Evolutionary conservation across 2,113 vertebrate genomes (phyloP), one percentile per base, ranked within the genome.

Genomic region (Petroica traversi): DNA sequence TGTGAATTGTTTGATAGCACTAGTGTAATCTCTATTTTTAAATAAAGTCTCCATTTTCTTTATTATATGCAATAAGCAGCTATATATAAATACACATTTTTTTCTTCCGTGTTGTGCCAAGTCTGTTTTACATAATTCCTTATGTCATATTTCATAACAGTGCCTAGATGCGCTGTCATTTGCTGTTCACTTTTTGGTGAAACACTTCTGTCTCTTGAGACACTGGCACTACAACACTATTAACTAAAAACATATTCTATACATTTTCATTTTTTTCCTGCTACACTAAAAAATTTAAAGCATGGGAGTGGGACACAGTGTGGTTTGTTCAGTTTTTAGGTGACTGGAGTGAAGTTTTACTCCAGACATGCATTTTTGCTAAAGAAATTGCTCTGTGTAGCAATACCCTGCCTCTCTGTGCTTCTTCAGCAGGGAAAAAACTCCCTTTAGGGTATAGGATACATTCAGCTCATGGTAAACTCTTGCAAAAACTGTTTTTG

Each of bases 241-340:
- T 46, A 63, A 38, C 14, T 40, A 20, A 85, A 85, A 72, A 3
- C 29, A 48, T 11, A 16, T 24, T 64, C 49, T 43, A n/a, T 55
- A 3, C 11, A 12, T 79, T 64, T 82, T 12, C 15, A 28, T 72
- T 85, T 36, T 52, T 79, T 82, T 43, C 25, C 36, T 52, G 9
- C 8, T 55, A 33, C 4, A 6, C 5, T 71, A 29, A 2, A 34
- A 33, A 31, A 26, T 3, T 20, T 25, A 5, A 20, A 19, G 1
- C 10, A 34, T 17, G 4, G 12, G 10, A n/a, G 14, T 5, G 16
- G 20, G 13, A 20, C 9, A 36, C 1, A 5, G 17, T 1, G 0
- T 29, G 8, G 4, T 48, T 63, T 40, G 16, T 19, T 1, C 0
- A 4, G 33, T 75, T 33, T 45, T 71, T 79, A 25, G 6, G 8